Base-by-base conservation (phyloP, 2,113 vertebrate genomes). In the Excalfactoria chinensis region DNA sequence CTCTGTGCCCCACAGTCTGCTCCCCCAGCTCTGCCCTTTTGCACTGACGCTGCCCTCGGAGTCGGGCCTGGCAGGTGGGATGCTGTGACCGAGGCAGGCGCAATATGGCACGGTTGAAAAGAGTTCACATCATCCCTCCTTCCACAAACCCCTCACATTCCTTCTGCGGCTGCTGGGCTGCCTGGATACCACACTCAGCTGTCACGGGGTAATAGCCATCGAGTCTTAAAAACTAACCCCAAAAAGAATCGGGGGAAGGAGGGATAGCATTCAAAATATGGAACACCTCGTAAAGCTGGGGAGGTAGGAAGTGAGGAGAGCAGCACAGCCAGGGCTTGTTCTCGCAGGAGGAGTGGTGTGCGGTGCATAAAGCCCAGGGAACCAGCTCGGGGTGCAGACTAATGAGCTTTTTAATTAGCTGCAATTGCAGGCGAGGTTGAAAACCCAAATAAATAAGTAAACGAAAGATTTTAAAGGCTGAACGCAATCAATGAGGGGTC, bases 381-480 rank as follows among this genome's bases (percentile, higher is more conserved):
- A 89, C 51, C 77, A 35, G 80, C 92, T 93, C 87, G 79, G 95
- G 91, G 90, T 83, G 92, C 85, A 84, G 90, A 43, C 86, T 96
- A 96, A 97, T 84, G 93, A 96, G 94, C 72, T 95, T 96, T 96
- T 95, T 95, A 97, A 97, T 95, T 92, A 95, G 86, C 88, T 91
- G 86, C 71, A 69, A 89, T 92, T 62, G 83, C 82, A 94, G 73
- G 73, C 88, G 34, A 88, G 78, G 81, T 90, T 96, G 91, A 83
- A 95, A 93, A 86, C 93, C 91, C 90, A 63, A 97, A 94, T 93
- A 97, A 97, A 92, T 87, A 66, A 87, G 93, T 93, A 89, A 96
- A 92, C 95, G 78, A 95, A 95, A 96, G 95, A 94, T 95, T 95
- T 93, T 81, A 95, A 94, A 79, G 85, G 77, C 90, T 80, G 91